Evolutionary conservation across 2,888 invertebrate species (phyloP).

Genomic region (Blera fallax): DNA sequence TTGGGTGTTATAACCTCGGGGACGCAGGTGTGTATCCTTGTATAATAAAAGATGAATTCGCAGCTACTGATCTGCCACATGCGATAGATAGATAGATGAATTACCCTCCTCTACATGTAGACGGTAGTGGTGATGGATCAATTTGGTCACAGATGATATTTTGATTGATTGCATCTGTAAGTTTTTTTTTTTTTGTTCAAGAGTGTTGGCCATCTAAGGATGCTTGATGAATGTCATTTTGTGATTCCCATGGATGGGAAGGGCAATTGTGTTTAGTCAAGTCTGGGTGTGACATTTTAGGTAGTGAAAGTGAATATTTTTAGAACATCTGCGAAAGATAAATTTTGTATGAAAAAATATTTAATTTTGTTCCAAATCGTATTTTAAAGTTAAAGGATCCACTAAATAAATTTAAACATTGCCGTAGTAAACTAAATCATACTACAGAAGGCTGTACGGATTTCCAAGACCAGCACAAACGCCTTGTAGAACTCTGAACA

Average conservation of each 20-base stretch:
- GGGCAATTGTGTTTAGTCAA: not conserved
- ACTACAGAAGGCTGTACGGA: too few species aligned
- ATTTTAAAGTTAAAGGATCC: too few species aligned
- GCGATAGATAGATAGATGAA: slow-evolving; percentile 61
- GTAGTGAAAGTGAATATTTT: slow-evolving; percentile 34
- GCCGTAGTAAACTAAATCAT: too few species aligned
- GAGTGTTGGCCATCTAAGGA: not conserved
- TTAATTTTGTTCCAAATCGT: too few species aligned
- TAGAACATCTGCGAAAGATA: slow-evolving; percentile 34
- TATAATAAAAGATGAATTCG: slow-evolving; percentile 50
- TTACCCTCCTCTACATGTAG: slow-evolving; percentile 42
- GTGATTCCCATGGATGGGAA: slow-evolving; percentile 3
- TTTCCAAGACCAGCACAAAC: too few species aligned
- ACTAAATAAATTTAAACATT: too few species aligned
- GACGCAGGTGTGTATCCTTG: slow-evolving; percentile 58
- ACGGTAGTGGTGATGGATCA: slow-evolving; percentile 67
- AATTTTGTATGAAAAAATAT: too few species aligned
- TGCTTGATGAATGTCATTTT: slow-evolving; percentile 30
- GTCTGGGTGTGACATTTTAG: slow-evolving; percentile 5
- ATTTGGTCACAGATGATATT: slow-evolving; percentile 72
- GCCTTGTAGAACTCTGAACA: too few species aligned
- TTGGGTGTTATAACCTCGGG: slow-evolving; percentile 62
- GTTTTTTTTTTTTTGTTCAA: slow-evolving; percentile 1
- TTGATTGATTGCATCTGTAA: slow-evolving; percentile 66
- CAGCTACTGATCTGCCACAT: slow-evolving; percentile 54